Evolutionary conservation across 2,888 invertebrate species (phyloP), one percentile per base, ranked within the genome.

Genomic region (Rhingia rostrata): DNA sequence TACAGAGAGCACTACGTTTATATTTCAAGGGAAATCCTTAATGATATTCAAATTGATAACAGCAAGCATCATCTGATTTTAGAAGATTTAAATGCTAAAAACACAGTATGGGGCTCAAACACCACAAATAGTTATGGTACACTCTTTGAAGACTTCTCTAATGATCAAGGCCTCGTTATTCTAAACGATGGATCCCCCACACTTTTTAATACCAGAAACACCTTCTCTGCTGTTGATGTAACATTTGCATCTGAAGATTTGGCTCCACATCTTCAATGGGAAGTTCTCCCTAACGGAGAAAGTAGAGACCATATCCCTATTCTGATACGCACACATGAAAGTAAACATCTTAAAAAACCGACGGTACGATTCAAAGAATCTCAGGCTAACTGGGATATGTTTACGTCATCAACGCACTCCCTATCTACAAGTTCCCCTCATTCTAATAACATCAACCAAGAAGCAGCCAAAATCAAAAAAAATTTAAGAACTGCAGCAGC

Each of bases 301-400:
- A 60, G 4, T 43, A 60, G 60, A 7, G 45, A 61, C 33, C 60
- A 61, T 45, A 61, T 63, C n/a, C 35, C 49, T 10, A 37, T 63
- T 49, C 6, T 60, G 39, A 45, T 60, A 12, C 47, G 35, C 12
- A 63, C 41, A 9, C 41, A 22, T 51, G 6, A 51, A 30, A 22
- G 49, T 6, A 49, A 49, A 49, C 49, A 6, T 49, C 30, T 49
- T 14, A 30, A 32, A 51, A 51, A 51, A 51, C 3, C 30, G 49
- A 9, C 32, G 6, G 14, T 45, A 14, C 14, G 45, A 45, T 14
- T 45, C 14, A 45, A 45, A 45, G 7, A 45, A 45, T n/a, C 45
- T 12, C 45, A 45, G 45, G 45, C 45, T 45, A 45, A 37, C 37
- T 37, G 37, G 37, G 37, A 37, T 22, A 22, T 22, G 22, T 22